Evolutionary conservation across 2,888 invertebrate genomes (phyloP).

Genomic region (Dryobotodes eremita): DNA sequence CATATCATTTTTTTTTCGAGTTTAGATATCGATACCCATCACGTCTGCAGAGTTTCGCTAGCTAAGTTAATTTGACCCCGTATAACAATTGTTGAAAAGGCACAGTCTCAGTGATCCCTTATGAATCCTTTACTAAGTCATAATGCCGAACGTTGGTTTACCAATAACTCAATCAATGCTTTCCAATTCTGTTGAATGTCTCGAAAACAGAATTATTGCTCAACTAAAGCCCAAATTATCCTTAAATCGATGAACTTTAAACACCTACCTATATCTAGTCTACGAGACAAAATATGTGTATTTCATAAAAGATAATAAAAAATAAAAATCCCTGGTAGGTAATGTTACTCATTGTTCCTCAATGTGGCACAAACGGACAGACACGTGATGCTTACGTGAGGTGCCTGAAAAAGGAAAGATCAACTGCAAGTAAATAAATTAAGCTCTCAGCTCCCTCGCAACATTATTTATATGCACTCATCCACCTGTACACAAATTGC

Average conservation of each 20-base stretch:
- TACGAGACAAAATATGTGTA: not conserved
- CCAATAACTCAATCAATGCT: constrained; percentile 16
- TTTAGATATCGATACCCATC: too few species aligned
- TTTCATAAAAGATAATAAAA: not conserved
- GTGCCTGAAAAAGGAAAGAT: constrained; percentile 44
- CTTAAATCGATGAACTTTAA: not conserved
- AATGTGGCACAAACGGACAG: constrained; percentile 33
- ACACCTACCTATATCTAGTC: not conserved
- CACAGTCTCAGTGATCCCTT: constrained; percentile 6
- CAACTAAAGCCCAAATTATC: not conserved
- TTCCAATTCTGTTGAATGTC: constrained; percentile 8
- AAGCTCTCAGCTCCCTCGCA: constrained; percentile 34
- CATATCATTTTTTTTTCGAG: too few species aligned
- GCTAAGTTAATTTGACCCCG: too few species aligned
- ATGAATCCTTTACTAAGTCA: constrained; percentile 30
- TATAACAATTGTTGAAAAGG: constrained; percentile 9
- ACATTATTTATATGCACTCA: constrained; percentile 47
- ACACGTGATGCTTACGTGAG: constrained; percentile 29
- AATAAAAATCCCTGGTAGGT: constrained; percentile 6
- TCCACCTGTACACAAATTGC: constrained; percentile 41
- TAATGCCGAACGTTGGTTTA: constrained; percentile 20
- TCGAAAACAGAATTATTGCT: not conserved
- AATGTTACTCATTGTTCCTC: constrained; percentile 41
- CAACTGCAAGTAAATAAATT: constrained; percentile 58
- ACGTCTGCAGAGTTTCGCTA: too few species aligned